These are phyloP conservation scores for Elanus axillaris DNA, from an alignment of 2,113 vertebrate species.

Conservation along the genomic window DNA sequence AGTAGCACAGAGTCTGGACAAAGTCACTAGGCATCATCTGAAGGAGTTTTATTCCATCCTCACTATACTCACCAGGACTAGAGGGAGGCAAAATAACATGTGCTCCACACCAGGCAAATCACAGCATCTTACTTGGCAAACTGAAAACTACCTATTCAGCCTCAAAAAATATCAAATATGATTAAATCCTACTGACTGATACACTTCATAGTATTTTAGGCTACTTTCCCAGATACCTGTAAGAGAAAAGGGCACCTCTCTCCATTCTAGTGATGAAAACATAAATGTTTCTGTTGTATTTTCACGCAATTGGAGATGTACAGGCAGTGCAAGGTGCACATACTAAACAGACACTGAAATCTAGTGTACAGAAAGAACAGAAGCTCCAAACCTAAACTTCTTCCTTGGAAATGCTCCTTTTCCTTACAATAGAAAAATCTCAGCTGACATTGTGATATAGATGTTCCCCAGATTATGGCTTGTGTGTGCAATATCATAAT, in stretches of 20 bases:
- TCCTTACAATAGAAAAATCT: neutral
- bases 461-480: neutral
- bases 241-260: neutral
- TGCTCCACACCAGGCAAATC: neutral
- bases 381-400: neutral
- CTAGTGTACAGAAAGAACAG: neutral
- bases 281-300: too few species aligned
- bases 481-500: rapidly evolving
- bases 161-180: neutral
- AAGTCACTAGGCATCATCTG: neutral
- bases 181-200: neutral
- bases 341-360: neutral
- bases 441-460: neutral
- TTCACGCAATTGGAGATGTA: rapidly evolving
- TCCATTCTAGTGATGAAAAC: neutral
- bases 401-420: neutral
- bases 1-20: neutral
- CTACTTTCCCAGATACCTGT: neutral
- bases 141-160: rapidly evolving
- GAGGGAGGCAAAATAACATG: rapidly evolving
- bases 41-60: neutral
- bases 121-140: neutral
- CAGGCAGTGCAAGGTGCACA: neutral
- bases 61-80: rapidly evolving
- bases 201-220: neutral